A percentile compares a stretch with the other conserved stretches of the same genome.
These are phyloP conservation scores for Anabacerthia variegaticeps DNA, from an alignment of 2,797 vertebrate species.

Conservation along the genomic window DNA sequence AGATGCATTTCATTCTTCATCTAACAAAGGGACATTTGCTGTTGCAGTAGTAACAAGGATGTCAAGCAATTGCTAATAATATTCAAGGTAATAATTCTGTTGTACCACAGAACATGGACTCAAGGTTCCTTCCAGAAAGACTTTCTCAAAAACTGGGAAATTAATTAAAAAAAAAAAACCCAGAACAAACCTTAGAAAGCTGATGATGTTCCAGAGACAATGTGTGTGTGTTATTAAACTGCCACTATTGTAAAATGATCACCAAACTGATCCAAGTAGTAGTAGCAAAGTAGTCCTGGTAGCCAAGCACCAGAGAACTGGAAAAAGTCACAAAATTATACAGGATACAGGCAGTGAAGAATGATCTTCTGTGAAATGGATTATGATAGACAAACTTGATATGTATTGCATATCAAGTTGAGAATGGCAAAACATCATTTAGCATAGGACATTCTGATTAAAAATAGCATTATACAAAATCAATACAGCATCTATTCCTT, in stretches of 20 bases:
- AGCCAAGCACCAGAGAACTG: neutral
- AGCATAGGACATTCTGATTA: neutral
- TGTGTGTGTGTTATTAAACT: neutral
- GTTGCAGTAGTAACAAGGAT: neutral
- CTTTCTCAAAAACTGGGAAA: neutral
- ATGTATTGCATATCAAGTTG: neutral
- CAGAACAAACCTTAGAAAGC: neutral
- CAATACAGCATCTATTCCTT: conserved; percentile 2
- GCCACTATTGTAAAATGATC: neutral
- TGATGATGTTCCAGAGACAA: neutral
- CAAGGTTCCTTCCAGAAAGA: neutral
- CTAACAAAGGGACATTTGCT: neutral
- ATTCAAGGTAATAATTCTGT: neutral
- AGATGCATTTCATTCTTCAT: neutral
- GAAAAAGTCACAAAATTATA: neutral
- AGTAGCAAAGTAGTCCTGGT: neutral
- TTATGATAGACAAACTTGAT: neutral
- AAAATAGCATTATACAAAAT: conserved; percentile 14
- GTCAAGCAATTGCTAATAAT: neutral
- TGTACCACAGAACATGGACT: neutral
- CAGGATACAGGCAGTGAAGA: neutral
- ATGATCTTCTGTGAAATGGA: neutral
- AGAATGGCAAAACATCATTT: neutral
- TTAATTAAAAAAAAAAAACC: fast-evolving
- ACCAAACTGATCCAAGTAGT: neutral